Base-by-base conservation (phyloP, 2,888 invertebrate species). In the Agonopterix alstromeriana region DNA sequence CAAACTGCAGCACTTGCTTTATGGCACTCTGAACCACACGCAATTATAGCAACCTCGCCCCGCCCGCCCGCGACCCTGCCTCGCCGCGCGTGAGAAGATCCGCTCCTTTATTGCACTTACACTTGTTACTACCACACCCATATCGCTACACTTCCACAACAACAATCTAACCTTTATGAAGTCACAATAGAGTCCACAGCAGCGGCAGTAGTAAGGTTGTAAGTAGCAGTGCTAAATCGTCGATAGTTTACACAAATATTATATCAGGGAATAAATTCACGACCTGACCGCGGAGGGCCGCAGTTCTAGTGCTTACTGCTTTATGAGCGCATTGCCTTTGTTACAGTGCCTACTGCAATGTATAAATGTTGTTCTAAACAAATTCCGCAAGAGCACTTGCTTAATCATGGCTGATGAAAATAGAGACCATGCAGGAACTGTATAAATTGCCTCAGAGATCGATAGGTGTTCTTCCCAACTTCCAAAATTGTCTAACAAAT, bases 41-140 rank as follows among this genome's bases (percentile, higher is more conserved):
- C 73, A 73, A 74, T 77, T 77, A 75, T 68, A 76, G 67, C 63
- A 64, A 61, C 54, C 60, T 64, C 56, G 58, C 36, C 38, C 14
- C 36, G 12, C 45, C 8, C 14, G 27, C 27, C 54, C 60, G 64
- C 56, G 58, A 11, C 38, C 36, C 36, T 14, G 36, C 8, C 14
- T 8, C 46, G 44, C 52, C 41, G 61, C 63, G 69, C 73, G 72
- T 70, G 75, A 73, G 70, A 71, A 67, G 56, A 59, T 60, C 59
- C 65, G 61, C 63, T 60, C 57, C 55, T 61, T 63, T 58, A 61
- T 53, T 58, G 63, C 57, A 46, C 60, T 55, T 36, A 53, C 11
- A 14, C 42, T 36, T 45, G 8, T 46, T 9, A 36, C 14, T 11
- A 8, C 43, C 47, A 46, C 45, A 27, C 27, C 27, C 27, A 27